Percentiles rank a stretch among this genome's conserved stretches.
Conservation (phyloP, 2,113 vertebrate genomes). For the Patagioenas fasciata region DNA sequence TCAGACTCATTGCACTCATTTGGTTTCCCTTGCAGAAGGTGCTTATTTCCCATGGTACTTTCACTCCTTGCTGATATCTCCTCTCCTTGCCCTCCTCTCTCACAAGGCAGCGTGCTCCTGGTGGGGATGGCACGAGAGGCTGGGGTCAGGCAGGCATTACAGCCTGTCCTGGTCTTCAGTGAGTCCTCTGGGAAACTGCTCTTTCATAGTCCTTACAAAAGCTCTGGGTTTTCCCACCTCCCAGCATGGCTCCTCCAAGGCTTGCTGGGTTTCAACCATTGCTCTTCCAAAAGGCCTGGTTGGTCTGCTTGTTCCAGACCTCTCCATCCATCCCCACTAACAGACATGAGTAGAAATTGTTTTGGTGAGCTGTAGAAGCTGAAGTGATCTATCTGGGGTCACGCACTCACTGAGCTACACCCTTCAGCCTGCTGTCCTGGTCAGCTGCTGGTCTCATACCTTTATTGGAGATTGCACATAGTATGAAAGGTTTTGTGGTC, state of each 20-base stretch:
- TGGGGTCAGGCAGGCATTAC: too few relatives aligned
- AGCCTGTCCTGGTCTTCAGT: background rate
- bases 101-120: too few relatives aligned
- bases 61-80: too few relatives aligned
- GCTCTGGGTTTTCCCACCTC: background rate
- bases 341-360: background rate
- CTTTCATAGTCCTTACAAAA: background rate
- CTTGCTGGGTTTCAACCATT: background rate
- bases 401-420: background rate
- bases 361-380: background rate
- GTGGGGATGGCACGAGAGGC: too few relatives aligned
- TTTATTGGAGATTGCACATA: background rate
- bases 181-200: background rate
- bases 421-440: background rate
- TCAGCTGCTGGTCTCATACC: background rate
- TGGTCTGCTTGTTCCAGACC: background rate
- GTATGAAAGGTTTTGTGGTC: background rate
- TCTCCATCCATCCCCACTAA: background rate
- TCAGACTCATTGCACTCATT: rapidly evolving
- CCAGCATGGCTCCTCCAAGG: background rate
- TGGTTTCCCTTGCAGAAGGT: background rate
- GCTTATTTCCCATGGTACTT: background rate
- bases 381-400: background rate
- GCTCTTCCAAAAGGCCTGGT: background rate
- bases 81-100: too few relatives aligned